Evolutionary conservation across 2,113 vertebrate species (phyloP).

Genomic region (Camarhynchus parvulus): DNA sequence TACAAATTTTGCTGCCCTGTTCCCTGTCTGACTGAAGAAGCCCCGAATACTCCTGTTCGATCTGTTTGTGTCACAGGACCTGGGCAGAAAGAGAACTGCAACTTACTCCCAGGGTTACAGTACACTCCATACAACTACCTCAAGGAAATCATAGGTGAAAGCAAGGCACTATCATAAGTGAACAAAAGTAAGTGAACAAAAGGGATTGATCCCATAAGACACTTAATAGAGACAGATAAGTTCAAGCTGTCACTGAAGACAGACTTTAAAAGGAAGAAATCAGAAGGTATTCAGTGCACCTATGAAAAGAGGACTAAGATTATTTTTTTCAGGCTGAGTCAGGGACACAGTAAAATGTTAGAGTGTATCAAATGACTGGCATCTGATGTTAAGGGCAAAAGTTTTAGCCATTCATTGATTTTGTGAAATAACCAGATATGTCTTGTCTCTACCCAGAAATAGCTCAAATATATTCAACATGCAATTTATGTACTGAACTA

Average conservation of each 20-base stretch:
- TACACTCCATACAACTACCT: background rate
- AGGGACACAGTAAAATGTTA: background rate
- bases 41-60: rapidly evolving
- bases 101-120: background rate
- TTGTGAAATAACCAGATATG: background rate
- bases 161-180: background rate
- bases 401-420: background rate
- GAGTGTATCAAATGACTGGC: background rate
- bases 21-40: background rate
- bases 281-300: background rate
- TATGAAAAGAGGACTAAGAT: background rate
- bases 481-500: background rate
- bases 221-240: background rate
- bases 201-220: background rate
- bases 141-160: background rate
- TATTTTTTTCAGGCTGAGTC: background rate
- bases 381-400: background rate
- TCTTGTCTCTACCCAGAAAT: background rate
- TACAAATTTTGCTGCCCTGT: background rate
- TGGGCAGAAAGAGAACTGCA: background rate
- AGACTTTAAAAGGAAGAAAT: background rate
- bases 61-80: background rate
- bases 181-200: background rate
- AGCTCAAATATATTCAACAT: background rate
- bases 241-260: background rate